Evolutionary conservation across 2,113 vertebrate genomes (phyloP).

Genomic region (Mustelus asterias): DNA sequence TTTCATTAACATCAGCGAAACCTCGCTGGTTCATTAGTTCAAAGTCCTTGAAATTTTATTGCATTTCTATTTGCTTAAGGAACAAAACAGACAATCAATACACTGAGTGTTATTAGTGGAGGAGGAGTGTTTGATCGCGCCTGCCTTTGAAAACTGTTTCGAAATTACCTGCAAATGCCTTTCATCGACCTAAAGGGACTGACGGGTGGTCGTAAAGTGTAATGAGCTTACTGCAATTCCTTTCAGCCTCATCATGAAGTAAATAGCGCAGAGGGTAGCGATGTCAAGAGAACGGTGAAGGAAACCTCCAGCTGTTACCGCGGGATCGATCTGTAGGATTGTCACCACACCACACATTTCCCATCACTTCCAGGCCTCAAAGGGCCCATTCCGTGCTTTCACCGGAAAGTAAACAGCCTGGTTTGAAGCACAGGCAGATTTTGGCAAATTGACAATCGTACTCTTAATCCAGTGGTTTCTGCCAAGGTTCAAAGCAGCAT

Average conservation of each 20-base stretch:
- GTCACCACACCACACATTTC: conserved; percentile 42
- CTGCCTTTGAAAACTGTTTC: conserved; percentile 33
- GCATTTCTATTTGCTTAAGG: conserved; percentile 27
- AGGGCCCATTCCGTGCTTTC: conserved; percentile 44
- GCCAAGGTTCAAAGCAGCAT: neutral
- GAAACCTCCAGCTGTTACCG: conserved; percentile 43
- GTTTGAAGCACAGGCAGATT: neutral
- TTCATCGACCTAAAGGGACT: conserved; percentile 25
- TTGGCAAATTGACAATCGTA: neutral
- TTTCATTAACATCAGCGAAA: conserved; percentile 11
- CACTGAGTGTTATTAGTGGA: conserved; percentile 31
- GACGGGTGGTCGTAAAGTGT: neutral
- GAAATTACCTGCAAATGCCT: conserved; percentile 28
- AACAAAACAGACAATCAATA: conserved; percentile 30
- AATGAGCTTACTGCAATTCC: neutral
- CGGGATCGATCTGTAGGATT: conserved; percentile 43
- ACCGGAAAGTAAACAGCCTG: neutral
- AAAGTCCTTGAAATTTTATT: conserved; percentile 34
- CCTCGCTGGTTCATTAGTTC: conserved; percentile 29
- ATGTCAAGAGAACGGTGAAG: neutral
- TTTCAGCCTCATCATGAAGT: conserved; percentile 32
- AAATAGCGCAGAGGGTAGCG: neutral
- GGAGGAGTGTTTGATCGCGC: conserved; percentile 32
- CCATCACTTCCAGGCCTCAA: conserved; percentile 41
- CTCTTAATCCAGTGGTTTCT: neutral